Percentiles rank a stretch among this genome's conserved stretches.
Evolutionary conservation across 2,797 vertebrate genomes (phyloP).

Genomic region (Chanos chanos): DNA sequence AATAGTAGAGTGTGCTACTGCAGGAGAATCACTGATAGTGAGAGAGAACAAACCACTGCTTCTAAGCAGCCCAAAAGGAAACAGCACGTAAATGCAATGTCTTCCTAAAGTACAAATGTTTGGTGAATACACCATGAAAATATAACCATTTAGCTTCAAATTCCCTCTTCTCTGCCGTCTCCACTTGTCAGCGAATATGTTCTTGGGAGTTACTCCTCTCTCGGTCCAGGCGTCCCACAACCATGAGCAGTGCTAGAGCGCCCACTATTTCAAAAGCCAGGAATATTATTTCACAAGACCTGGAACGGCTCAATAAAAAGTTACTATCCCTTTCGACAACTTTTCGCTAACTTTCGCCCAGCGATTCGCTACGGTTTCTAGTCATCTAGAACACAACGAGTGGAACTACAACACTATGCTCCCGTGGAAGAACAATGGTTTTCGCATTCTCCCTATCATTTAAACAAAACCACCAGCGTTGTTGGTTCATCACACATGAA

Average conservation of each 20-base stretch:
- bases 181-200: conserved; percentile 43
- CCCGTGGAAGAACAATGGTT: conserved; percentile 40
- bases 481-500: conserved; percentile 65
- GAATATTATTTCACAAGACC: conserved; percentile 89
- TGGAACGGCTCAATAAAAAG: conserved; percentile 77
- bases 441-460: conserved; percentile 33
- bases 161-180: conserved; percentile 56
- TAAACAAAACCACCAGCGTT: conserved; percentile 58
- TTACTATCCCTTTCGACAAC: conserved; percentile 83
- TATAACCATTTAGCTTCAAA: conserved; percentile 62
- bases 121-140: conserved; percentile 49
- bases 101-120: conserved; percentile 41
- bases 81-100: conserved; percentile 46
- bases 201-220: conserved; percentile 55
- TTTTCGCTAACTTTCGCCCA: conserved; percentile 81
- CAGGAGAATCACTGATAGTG: conserved; percentile 71
- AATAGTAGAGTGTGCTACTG: conserved; percentile 58
- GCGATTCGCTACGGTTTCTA: conserved; percentile 44
- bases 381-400: conserved; percentile 41
- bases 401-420: conserved; percentile 31
- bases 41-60: conserved; percentile 55
- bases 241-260: conserved; percentile 87
- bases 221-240: conserved; percentile 56
- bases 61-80: conserved; percentile 46
- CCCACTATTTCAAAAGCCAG: conserved; percentile 91